Evolutionary conservation across 1,140 invertebrate genomes (phyloP), one percentile per base, ranked within the genome.

Genomic region (Phocides pigmalion): DNA sequence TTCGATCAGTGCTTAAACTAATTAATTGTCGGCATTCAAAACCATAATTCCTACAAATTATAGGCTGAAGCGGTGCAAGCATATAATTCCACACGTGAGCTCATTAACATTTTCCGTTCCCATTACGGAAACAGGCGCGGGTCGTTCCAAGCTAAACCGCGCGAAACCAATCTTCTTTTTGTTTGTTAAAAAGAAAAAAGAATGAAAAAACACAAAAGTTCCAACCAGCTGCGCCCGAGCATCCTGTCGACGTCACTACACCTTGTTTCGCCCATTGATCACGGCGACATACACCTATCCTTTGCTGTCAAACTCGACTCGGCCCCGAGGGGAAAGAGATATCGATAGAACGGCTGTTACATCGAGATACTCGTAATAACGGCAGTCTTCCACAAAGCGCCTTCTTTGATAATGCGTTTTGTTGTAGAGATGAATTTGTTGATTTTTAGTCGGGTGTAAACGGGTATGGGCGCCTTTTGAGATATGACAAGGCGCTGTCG

Each of bases 71-170:
- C 50, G 56, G 59, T 62, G 65, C 61, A 67, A 74, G 70, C 64
- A 76, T 76, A 77, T 86, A 81, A 86, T 87, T 86, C 80, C 79
- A 79, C 66, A 74, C 74, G 73, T 79, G 85, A 71, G 81, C 76
- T 87, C 78, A 88, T 90, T 90, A 88, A 79, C 81, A 90, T 89
- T 84, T 86, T 86, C 81, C 81, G 79, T 88, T 88, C 82, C 81
- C 81, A 84, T 88, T 90, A 87, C 78, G 84, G 87, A 84, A 87
- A 85, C 82, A 73, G 75, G 73, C 78, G 67, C 72, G 76, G 79
- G 71, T 72, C 72, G 82, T 76, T 80, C 74, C 72, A 63, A 82
- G 77, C 74, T 82, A 87, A 90, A 76, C 82, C 81, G 81, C 82
- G 84, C 88, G 83, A 88, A 89, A 84, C 84, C 79, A 84, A 80